Evolutionary conservation across 2,888 invertebrate genomes (phyloP), one percentile per base, ranked within the genome.

Genomic region (Siphlonurus alternatus): DNA sequence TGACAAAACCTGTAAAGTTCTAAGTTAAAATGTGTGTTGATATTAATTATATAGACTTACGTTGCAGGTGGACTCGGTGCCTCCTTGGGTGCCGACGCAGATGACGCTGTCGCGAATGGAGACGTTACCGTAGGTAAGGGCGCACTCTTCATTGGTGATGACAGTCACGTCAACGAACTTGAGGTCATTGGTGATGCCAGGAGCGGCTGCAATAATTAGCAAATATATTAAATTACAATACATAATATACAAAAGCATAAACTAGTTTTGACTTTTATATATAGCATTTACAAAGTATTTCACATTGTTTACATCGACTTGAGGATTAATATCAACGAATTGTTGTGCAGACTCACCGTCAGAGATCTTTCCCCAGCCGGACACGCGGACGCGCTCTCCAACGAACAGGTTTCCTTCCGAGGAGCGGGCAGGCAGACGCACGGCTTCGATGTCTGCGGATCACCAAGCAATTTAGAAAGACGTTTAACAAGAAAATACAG

Each of bases 111-210:
- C 66, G 25, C 72, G 71, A 19, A 75, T 70, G 20, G 70, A 15
- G 53, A 65, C 65, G 15, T 15, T 38, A 19, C 70, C 71, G 65
- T 67, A 75, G 3, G 64, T 63, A 18, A 63, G 61, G 1, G 67
- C 59, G 64, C 75, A 76, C 2, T 69, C 73, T 0, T 68, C 65
- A 64, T 76, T 76, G 59, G 67, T 68, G 62, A 76, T 74, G n/a
- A 75, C 72, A 61, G 67, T 67, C n/a, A 74, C 63, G 15, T 67
- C 54, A 2, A 72, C 72, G 63, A 62, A 72, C 62, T 70, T 71
- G 61, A 73, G 61, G 15, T 54, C 51, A 23, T 56, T n/a, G 53
- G 64, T 60, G 63, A 67, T 64, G 2, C 66, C 63, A 23, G 24
- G 3, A 22, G 66, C 1, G 38, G 25, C 66, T 67, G 65, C n/a